Evolutionary conservation across 2,888 invertebrate genomes (phyloP).

Genomic region (Tuberolachnus salignus): DNA sequence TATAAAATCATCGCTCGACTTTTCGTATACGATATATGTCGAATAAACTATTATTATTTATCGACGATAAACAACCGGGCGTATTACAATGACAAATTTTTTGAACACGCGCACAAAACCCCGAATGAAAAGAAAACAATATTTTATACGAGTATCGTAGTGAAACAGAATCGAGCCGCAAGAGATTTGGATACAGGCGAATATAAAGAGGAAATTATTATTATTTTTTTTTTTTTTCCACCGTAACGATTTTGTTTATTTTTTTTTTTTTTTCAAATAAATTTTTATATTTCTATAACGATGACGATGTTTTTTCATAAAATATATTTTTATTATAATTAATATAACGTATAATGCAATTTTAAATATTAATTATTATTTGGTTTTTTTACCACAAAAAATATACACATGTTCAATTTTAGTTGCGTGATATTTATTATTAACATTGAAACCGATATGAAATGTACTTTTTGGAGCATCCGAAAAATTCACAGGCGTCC

Average conservation of each 20-base stretch:
- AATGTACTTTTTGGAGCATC: no score
- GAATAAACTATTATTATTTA: constrained; percentile 1
- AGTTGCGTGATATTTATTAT: no score
- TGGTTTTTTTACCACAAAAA: no score
- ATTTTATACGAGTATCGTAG: not conserved
- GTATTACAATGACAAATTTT: no score
- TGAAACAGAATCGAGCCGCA: not conserved
- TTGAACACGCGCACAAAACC: not conserved
- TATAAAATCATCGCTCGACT: no score
- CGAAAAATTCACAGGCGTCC: no score
- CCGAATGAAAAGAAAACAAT: constrained; percentile 17
- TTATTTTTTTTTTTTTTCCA: not conserved
- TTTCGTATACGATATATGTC: no score
- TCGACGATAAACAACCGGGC: not conserved
- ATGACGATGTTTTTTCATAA: no score
- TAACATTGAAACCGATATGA: no score
- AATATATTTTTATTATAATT: not conserved
- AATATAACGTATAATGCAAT: not conserved
- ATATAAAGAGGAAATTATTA: constrained; percentile 16
- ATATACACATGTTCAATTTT: no score
- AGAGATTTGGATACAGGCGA: not conserved
- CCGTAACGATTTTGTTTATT: not conserved
- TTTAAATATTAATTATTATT: no score
- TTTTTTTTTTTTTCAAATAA: not conserved
- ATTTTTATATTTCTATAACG: not conserved